These are phyloP conservation scores for Belgica antarctica DNA, from an alignment of 2,888 invertebrate genomes.

Conservation along the genomic window DNA sequence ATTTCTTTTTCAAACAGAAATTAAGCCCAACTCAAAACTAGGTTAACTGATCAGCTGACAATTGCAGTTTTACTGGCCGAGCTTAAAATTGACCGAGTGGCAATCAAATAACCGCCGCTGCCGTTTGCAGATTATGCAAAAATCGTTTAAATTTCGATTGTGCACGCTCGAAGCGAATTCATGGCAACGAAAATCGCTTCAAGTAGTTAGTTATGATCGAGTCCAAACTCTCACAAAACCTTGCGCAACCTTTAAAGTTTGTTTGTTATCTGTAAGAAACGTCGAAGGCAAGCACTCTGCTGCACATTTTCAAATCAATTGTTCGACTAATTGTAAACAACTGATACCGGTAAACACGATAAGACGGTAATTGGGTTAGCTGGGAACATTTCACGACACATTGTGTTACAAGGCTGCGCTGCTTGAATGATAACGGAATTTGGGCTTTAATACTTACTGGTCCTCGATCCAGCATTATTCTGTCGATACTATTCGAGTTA, in stretches of 20 bases:
- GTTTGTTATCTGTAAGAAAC: not conserved
- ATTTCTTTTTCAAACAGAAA: no score
- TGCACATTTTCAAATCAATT: not conserved
- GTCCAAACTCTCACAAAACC: not conserved
- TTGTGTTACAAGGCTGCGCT: no score
- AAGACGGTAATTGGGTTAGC: slow-evolving; percentile 18
- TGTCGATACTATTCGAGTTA: not conserved
- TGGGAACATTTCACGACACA: not conserved
- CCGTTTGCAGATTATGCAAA: no score
- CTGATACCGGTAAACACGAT: not conserved
- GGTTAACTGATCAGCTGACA: no score
- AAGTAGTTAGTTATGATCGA: not conserved
- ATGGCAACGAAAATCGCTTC: no score
- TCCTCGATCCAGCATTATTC: slow-evolving; percentile 25
- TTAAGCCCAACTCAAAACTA: no score
- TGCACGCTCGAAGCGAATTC: no score
- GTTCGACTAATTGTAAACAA: slow-evolving; percentile 8
- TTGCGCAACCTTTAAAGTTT: not conserved
- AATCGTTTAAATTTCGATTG: no score
- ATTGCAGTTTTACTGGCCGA: no score
- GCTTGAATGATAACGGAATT: no score
- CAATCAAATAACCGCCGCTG: no score
- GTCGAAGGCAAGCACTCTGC: not conserved
- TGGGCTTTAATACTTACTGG: slow-evolving; percentile 2
- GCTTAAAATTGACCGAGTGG: no score